Evolutionary conservation across 1,140 invertebrate species (phyloP), one percentile per base, ranked within the genome.

Genomic region (Centruroides vittatus): DNA sequence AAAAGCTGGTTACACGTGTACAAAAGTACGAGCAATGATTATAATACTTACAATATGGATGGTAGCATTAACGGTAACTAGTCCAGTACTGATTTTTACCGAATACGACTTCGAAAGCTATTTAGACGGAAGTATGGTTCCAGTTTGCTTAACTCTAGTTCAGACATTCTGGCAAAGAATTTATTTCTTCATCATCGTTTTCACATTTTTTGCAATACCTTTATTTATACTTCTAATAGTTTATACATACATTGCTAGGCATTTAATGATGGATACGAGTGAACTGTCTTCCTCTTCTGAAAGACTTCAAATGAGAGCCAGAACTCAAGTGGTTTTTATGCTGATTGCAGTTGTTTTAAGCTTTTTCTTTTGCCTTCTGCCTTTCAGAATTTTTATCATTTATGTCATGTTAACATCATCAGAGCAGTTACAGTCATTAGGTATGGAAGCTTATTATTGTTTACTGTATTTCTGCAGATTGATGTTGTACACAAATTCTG

Each of bases 311-410:
- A 56, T 56, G 9, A 59, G 60, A n/a, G 12, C 55, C 5, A 60
- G 74, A 7, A 61, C 68, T n/a, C 80, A 83, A 69, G 79, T 82
- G 13, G 86, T 94, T 9, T 70, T 89, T 34, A 94, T 93, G 89
- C 75, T 95, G 10, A 88, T 85, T 5, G 87, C 88, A 2, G 90
- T 96, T 0, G 89, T 95, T 0, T 69, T 86, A n/a, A 86, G 86
- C 9, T 95, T 94, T 73, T 95, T 94, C 73, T 74, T 93, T 41
- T 93, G 89, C 69, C 78, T 95, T 35, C 73, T 94, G 51, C 92
- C 92, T 4, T 89, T 94, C 70, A 80, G 88, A 52, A 81, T 89
- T 4, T 77, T 95, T 12, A 90, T 86, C 1, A 72, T 95, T 49
- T 91, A 85, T 84, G 85, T 92, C 59, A 84, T 93, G 10, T 12